A percentile compares a stretch with the other conserved stretches of the same genome.
These are phyloP conservation scores for Aratinga solstitialis DNA, from an alignment of 2,797 vertebrate genomes.

Conservation along the genomic window DNA sequence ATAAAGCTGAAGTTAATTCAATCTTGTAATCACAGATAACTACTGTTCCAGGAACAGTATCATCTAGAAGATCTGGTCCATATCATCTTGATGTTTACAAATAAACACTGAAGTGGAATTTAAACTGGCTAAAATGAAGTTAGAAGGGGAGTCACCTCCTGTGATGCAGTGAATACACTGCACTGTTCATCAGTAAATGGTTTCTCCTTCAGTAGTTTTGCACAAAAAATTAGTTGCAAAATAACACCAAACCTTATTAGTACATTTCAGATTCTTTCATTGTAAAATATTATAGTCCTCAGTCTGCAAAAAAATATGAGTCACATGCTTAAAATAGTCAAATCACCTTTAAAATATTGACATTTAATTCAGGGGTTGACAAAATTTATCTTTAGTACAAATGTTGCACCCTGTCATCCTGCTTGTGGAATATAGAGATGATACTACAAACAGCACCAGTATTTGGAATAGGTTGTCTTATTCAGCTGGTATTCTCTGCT, in stretches of 20 bases:
- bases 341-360: background rate
- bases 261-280: background rate
- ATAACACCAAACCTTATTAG: background rate
- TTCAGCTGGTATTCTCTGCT: background rate
- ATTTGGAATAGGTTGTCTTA: background rate
- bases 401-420: background rate
- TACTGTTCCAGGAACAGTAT: constrained; percentile 21
- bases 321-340: background rate
- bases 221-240: background rate
- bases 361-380: background rate
- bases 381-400: background rate
- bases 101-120: constrained; percentile 43
- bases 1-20: constrained; percentile 35
- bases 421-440: background rate
- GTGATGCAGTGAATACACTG: background rate
- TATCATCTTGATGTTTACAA: constrained; percentile 44
- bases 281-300: background rate
- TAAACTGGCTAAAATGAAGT: constrained; percentile 19
- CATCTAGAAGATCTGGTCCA: background rate
- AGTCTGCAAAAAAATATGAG: background rate
- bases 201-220: background rate
- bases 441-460: background rate
- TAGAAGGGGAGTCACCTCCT: background rate
- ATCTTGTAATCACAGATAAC: constrained; percentile 14
- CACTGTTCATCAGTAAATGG: background rate